Conservation (phyloP, 2,888 invertebrate genomes). For the Sinhomidia bicolor region DNA sequence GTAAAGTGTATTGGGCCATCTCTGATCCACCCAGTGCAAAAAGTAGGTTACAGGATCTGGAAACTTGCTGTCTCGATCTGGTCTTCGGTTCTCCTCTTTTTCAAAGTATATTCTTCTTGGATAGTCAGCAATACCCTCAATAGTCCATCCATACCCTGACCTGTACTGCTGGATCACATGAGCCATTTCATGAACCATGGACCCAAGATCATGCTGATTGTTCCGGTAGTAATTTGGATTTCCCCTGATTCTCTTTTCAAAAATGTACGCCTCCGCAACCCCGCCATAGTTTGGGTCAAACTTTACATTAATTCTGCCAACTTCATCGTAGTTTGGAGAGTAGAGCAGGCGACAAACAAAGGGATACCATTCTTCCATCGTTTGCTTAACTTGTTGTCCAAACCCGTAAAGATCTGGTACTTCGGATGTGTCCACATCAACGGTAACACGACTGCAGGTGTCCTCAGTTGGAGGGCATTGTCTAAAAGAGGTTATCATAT, state of each 20-base stretch:
- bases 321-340: constrained; percentile 66
- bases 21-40: constrained; percentile 59
- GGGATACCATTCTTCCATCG: constrained; percentile 74
- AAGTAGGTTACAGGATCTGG: constrained; percentile 73
- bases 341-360: constrained; percentile 59
- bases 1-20: constrained; percentile 65
- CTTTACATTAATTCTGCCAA: constrained; percentile 65
- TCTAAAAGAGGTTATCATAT: too few relatives aligned
- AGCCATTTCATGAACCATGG: constrained; percentile 76
- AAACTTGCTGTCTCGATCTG: constrained; percentile 51
- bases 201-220: constrained; percentile 72
- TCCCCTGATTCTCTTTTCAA: constrained; percentile 67
- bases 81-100: constrained; percentile 65
- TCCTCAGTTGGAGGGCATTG: too few relatives aligned
- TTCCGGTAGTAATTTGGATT: constrained; percentile 71
- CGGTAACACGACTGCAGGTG: too few relatives aligned
- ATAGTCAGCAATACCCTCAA: constrained; percentile 76
- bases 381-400: constrained; percentile 67
- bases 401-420: constrained; percentile 74
- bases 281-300: constrained; percentile 79
- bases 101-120: constrained; percentile 73
- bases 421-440: constrained; percentile 66
- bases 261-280: constrained; percentile 78
- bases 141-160: constrained; percentile 67
- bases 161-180: constrained; percentile 73